These are phyloP conservation scores for Megaceryle maxima DNA, from an alignment of 2,113 vertebrate genomes.

Conservation along the genomic window DNA sequence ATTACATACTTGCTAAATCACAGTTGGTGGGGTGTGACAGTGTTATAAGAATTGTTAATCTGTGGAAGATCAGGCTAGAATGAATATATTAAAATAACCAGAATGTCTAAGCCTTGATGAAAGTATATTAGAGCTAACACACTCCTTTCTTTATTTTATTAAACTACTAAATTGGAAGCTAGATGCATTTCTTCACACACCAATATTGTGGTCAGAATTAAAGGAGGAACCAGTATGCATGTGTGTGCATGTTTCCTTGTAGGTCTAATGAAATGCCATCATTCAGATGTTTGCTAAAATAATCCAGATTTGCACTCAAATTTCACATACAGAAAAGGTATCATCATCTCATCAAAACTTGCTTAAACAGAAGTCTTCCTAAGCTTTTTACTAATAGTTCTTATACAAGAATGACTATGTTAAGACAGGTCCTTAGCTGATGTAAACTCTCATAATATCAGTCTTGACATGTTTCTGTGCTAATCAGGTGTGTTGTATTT, in stretches of 20 bases:
- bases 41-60: constrained; percentile 42
- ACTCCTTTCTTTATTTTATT: constrained; percentile 2
- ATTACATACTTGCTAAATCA: constrained; percentile 51
- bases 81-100: constrained; percentile 2
- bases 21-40: constrained; percentile 45
- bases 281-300: neutral
- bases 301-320: neutral
- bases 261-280: neutral
- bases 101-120: neutral
- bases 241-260: neutral
- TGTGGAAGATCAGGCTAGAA: neutral
- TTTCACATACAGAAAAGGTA: neutral
- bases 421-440: neutral
- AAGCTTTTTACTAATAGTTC: neutral
- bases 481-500: neutral
- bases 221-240: neutral
- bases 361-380: neutral
- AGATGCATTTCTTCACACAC: neutral
- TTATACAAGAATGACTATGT: neutral
- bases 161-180: neutral
- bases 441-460: neutral
- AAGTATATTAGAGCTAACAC: neutral
- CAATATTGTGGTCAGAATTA: neutral
- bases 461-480: neutral
- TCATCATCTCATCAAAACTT: neutral